phyloP scores from a whole-genome alignment of 2,888 invertebrate genomes.

The Sthenelais limicola region DNA sequence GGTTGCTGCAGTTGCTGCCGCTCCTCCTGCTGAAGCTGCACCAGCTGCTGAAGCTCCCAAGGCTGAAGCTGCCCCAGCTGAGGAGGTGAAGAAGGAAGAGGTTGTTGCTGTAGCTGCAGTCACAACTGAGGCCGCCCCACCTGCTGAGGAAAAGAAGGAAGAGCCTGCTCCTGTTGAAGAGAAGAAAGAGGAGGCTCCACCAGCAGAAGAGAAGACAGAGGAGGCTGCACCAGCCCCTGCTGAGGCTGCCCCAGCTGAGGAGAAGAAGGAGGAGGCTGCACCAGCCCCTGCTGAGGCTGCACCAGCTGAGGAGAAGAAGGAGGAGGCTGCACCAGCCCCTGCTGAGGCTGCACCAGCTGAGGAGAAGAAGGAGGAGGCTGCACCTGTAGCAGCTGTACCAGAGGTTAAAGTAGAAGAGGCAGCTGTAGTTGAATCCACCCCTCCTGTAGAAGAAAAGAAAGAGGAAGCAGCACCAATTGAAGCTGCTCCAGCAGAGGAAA shows the following conservation, averaged over 20 bases:
- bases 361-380: background rate
- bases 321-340: background rate
- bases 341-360: background rate
- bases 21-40: background rate
- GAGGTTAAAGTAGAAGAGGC: background rate
- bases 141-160: conserved; percentile 21
- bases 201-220: conserved; percentile 28
- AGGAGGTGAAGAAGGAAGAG: conserved; percentile 20
- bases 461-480: conserved; percentile 15
- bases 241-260: conserved; percentile 2
- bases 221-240: conserved; percentile 6
- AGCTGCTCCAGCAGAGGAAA: conserved; percentile 17
- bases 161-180: background rate
- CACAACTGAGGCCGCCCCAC: background rate
- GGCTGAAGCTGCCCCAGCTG: background rate
- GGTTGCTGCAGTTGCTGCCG: background rate
- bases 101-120: conserved; percentile 2
- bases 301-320: conserved; percentile 4
- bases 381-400: conserved; percentile 14
- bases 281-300: conserved; percentile 5
- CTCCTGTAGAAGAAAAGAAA: conserved; percentile 9
- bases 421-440: background rate
- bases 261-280: conserved; percentile 3
- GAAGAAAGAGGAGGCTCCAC: conserved; percentile 4
- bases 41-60: background rate